Base-by-base conservation (phyloP, 2,113 vertebrate genomes). In the Caretta caretta region DNA sequence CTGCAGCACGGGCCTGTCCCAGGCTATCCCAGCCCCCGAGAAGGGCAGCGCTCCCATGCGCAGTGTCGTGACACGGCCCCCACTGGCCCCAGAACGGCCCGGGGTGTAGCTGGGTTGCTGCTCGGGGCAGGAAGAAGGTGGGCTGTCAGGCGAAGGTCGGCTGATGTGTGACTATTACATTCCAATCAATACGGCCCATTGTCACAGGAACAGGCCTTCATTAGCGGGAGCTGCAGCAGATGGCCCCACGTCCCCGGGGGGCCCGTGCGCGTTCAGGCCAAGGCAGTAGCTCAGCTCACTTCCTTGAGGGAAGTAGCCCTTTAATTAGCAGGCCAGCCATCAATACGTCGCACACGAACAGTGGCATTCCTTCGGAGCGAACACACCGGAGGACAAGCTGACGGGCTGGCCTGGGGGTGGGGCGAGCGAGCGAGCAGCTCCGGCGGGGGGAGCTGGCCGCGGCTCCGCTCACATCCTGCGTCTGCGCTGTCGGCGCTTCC, bases 281-380 rank as follows among this genome's bases (percentile, higher is more conserved):
- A 87, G 80, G 59, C 84, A 84, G 86, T 88, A 92, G 59, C 90
- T 80, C 92, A 20, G 75, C 88, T 95, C 93, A 56, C 91, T 94
- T 96, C 95, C 95, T 94, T 94, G 94, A 93, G 88, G 83, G 82
- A 35, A 90, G 75, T 86, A 89, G 12, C 51, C 69, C 80, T 76
- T 88, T 88, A 92, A 92, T 92, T 92, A 92, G 86, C 86, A 69
- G 56, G 53, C 29, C 51, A 11, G 72, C 38, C 81, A 56, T 92
- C 86, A 69, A 88, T 72, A 80, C 22, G 46, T 81, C 81, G 79
- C 95, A 86, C 90, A 91, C 94, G 94, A 95, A 88, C 93, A 93
- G 96, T 95, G 93, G 96, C 89, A 94, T 96, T 95, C 94, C 93
- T 90, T 84, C 87, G 94, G 94, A 96, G 96, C 88, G 91, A 94